phyloP scores from a whole-genome alignment of 2,113 vertebrate genomes.

The Peromyscus leucopus region DNA sequence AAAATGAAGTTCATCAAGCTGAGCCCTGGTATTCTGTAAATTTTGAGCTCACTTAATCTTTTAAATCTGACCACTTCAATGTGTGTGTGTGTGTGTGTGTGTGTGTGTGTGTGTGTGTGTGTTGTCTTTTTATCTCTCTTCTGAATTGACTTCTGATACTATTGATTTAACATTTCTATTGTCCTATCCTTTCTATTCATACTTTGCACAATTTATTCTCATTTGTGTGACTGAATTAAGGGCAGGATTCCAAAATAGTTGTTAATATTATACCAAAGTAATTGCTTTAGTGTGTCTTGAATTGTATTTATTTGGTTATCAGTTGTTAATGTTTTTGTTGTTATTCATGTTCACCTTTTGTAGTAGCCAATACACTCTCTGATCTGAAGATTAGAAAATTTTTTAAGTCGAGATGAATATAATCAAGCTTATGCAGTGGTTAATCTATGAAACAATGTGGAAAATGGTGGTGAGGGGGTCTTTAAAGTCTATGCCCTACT shows the following conservation, averaged over 20 bases:
- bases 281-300: not conserved
- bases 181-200: not conserved
- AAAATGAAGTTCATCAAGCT: not conserved
- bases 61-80: not conserved
- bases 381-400: constrained; percentile 9
- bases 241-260: not conserved
- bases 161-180: not conserved
- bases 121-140: constrained; percentile 10
- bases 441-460: not conserved
- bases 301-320: not conserved
- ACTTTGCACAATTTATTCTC: not conserved
- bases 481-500: not conserved
- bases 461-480: not conserved
- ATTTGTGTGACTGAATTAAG: not conserved
- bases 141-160: not conserved
- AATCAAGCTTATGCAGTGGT: not conserved
- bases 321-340: not conserved
- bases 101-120: too few relatives aligned
- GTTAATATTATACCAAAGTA: not conserved
- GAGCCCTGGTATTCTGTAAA: not conserved
- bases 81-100: too few relatives aligned
- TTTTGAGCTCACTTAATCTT: constrained; percentile 11
- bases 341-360: not conserved
- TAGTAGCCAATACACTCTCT: not conserved
- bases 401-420: not conserved